These are phyloP conservation scores for Andrena flavipes DNA, from an alignment of 2,888 invertebrate genomes.

Conservation along the genomic window DNA sequence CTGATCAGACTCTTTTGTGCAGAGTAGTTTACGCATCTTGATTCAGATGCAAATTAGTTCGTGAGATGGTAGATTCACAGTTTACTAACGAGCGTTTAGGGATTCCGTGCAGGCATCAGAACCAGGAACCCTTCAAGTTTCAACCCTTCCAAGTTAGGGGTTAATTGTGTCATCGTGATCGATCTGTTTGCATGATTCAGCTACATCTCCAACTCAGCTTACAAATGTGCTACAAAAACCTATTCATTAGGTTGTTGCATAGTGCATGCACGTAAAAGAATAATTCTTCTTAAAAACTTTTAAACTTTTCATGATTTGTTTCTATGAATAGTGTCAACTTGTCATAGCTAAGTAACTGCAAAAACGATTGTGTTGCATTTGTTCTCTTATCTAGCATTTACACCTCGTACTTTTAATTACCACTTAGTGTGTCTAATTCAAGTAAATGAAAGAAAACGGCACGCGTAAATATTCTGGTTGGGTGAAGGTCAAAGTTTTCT, in stretches of 20 bases:
- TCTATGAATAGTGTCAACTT: too few relatives aligned
- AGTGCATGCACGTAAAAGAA: background rate
- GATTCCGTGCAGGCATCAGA: slow-evolving; percentile 64
- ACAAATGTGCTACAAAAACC: background rate
- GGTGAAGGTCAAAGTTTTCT: too few relatives aligned
- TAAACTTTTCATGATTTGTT: too few relatives aligned
- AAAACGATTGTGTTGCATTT: too few relatives aligned
- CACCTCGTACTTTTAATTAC: background rate
- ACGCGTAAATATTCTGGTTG: too few relatives aligned
- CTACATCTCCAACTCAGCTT: background rate
- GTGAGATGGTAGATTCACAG: slow-evolving; percentile 57
- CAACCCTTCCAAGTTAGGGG: slow-evolving; percentile 67
- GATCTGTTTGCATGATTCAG: slow-evolving; percentile 67
- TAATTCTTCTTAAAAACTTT: too few relatives aligned
- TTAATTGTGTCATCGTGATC: slow-evolving; percentile 71
- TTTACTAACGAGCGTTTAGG: slow-evolving; percentile 69
- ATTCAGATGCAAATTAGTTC: slow-evolving; percentile 62
- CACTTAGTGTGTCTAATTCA: too few relatives aligned
- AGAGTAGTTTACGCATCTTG: slow-evolving; percentile 25
- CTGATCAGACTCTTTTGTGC: slow-evolving; percentile 24
- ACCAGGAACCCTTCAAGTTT: slow-evolving; percentile 64
- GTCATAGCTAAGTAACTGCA: too few relatives aligned
- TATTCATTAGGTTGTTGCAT: background rate
- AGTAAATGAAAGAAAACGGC: too few relatives aligned
- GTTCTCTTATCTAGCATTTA: background rate